Base-by-base conservation (phyloP, 37 sponge, comb jelly and placozoan genomes). In the Aplysina aerophoba region DNA sequence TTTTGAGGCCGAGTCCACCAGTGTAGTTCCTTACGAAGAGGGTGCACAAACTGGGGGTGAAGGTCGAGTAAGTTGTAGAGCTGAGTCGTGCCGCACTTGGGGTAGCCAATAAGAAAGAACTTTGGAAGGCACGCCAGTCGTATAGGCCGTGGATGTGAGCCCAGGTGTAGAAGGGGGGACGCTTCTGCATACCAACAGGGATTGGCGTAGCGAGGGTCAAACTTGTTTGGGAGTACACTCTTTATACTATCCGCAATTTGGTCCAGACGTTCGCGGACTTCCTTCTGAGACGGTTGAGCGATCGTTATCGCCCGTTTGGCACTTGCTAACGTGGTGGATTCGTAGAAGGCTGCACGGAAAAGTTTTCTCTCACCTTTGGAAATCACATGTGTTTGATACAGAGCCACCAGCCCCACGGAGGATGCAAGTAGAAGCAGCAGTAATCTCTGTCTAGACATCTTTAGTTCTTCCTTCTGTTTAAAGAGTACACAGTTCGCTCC, bases 71-170 rank as follows among this genome's bases (percentile, higher is more conserved):
- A 31, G 38, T 31, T 27, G 55, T 60, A 89, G 0, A 89, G 60
- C 31, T 79, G 77, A 0, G 81, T 84, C 0, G 85, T 84, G 8
- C 89, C 89, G 80, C 89, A 85, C 72, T 89, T 89, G 14, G 89
- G 85, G 68, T 80, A 89, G 14, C 89, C 89, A 25, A 71, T 71
- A 8, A 85, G 39, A 81, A 89, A 89, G 33, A 89, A 12, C 0
- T 24, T 67, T 30, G 89, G 89, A 0, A 89, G 60, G 44, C 89
- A 89, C 21, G 80, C 53, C 5, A 81, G 19, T 55, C 6, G 28
- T 30, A 19, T 71, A 8, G 50, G 50, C 0, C 25, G 20, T 5
- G 25, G 37, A 4, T 40, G 20, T 11, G 25, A 21, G 5, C 14
- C 0, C 11, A 19, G 20, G 25, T 62, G 11, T 4, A 62, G 64